Base-by-base conservation (phyloP, 2,888 invertebrate genomes). In the Andrena minutula region DNA sequence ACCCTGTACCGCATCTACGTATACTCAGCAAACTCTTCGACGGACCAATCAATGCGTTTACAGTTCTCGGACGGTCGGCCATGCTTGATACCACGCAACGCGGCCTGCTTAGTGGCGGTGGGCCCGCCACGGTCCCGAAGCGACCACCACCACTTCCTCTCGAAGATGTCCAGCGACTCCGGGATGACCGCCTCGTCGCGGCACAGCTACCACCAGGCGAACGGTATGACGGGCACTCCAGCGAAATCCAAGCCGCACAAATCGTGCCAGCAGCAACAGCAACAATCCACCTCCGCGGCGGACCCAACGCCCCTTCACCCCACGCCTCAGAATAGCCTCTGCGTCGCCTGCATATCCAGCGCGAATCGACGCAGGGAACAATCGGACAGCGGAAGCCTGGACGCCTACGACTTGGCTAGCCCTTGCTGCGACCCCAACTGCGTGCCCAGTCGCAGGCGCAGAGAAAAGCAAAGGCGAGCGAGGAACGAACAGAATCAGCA, bases 361-460 rank as follows among this genome's bases (percentile, higher is more conserved):
- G 91, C 93, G 0, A 91, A 90, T 47, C 87, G 92, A 49, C 91
- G 90, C 3, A 86, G 91, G 53, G 93, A 93, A 26, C 90, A 89
- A 41, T 87, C 90, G 2, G 84, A 90, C 30, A 97, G 97, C 88
- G 96, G 96, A 63, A 98, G 97, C 90, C 94, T 98, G 72, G 98
- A 98, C 92, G 98, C 97, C 3, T 98, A 98, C 88, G 98, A 98
- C 92, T 94, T 98, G 66, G 98, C 98, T 0, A 97, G 97, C 91
- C 97, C 97, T 0, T 98, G 98, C 91, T 98, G 98, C 92, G 97
- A 97, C 92, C 97, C 97, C 0, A 97, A 97, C 88, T 98, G 97
- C 92, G 97, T 98, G 66, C 97, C 98, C 3, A 96, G 96, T 73
- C 94, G 87, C 91, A 94, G 93, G 71, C 93, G 95, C 35, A 94